These are phyloP conservation scores for Spilogale gracilis DNA, from an alignment of 2,113 vertebrate species.

Conservation along the genomic window DNA sequence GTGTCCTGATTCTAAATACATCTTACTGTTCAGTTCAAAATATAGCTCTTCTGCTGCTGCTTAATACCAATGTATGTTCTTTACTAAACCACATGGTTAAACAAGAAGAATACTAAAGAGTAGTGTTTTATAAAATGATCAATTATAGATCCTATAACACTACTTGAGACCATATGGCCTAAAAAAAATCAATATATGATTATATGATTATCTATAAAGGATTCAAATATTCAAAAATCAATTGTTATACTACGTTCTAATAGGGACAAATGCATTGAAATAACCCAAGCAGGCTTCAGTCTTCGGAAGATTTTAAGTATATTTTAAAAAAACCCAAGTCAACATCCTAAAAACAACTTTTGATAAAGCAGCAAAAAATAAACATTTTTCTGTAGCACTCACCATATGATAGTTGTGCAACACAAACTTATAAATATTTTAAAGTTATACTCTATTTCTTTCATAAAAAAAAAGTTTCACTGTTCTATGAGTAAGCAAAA, in stretches of 20 bases:
- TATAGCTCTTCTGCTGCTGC: conserved; percentile 66
- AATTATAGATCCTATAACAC: conserved; percentile 69
- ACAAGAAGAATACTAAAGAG: neutral
- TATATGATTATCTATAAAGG: conserved; percentile 33
- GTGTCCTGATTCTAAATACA: conserved; percentile 27
- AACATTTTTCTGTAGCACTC: neutral
- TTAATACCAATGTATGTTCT: conserved; percentile 67
- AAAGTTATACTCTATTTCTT: conserved; percentile 37
- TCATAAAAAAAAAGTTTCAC: conserved; percentile 59
- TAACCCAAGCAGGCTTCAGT: conserved; percentile 50
- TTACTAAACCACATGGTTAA: conserved; percentile 79
- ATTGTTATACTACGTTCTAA: conserved; percentile 50
- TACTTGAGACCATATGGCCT: neutral
- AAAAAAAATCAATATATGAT: conserved; percentile 65
- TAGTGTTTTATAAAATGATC: conserved; percentile 45
- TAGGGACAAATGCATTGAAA: conserved; percentile 39
- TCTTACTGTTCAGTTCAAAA: conserved; percentile 74
- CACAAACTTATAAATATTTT: conserved; percentile 32
- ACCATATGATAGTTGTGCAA: neutral
- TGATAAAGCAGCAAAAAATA: conserved; percentile 29
- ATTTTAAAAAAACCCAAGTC: neutral
- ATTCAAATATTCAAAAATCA: conserved; percentile 49
- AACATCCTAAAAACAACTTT: conserved; percentile 63
- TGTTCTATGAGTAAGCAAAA: conserved; percentile 27
- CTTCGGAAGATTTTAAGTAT: neutral